Evolutionary conservation across 2,888 invertebrate genomes (phyloP).

Genomic region (Synanthedon formicaeformis): DNA sequence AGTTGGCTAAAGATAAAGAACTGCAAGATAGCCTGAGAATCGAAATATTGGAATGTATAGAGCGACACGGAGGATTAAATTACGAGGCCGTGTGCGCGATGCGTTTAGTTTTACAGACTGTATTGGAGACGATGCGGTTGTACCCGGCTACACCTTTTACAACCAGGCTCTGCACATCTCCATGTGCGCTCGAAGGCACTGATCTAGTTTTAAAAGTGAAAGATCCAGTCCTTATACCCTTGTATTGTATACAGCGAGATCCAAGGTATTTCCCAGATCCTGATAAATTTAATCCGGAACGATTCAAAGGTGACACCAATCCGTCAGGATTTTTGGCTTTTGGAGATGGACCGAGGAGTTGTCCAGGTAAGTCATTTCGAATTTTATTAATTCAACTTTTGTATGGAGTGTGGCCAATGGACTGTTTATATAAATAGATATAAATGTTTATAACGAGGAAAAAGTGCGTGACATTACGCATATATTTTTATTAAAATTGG

Average conservation of each 20-base stretch:
- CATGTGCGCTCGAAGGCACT: constrained; percentile 39
- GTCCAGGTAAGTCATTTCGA: constrained; percentile 42
- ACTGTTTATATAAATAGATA: not conserved
- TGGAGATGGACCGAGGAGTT: constrained; percentile 58
- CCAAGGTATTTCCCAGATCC: constrained; percentile 46
- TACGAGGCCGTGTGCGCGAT: constrained; percentile 52
- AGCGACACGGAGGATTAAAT: constrained; percentile 35
- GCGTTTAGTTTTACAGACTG: constrained; percentile 38
- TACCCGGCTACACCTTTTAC: constrained; percentile 59
- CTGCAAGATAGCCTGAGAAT: constrained; percentile 41
- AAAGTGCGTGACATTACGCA: too few relatives aligned
- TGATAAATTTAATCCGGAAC: constrained; percentile 51
- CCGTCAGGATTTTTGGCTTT: constrained; percentile 53
- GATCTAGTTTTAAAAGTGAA: constrained; percentile 37
- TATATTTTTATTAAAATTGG: too few relatives aligned
- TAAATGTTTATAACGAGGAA: too few relatives aligned
- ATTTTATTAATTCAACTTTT: not conserved
- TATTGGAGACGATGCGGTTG: constrained; percentile 47
- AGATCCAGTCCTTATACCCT: constrained; percentile 49
- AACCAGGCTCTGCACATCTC: constrained; percentile 48
- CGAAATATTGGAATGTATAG: constrained; percentile 43
- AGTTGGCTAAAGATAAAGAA: constrained; percentile 48
- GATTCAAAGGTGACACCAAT: constrained; percentile 41
- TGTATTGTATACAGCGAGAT: constrained; percentile 54
- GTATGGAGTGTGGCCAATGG: not conserved